Base-by-base conservation (phyloP, 1,140 invertebrate species). In the Aricia agestis region DNA sequence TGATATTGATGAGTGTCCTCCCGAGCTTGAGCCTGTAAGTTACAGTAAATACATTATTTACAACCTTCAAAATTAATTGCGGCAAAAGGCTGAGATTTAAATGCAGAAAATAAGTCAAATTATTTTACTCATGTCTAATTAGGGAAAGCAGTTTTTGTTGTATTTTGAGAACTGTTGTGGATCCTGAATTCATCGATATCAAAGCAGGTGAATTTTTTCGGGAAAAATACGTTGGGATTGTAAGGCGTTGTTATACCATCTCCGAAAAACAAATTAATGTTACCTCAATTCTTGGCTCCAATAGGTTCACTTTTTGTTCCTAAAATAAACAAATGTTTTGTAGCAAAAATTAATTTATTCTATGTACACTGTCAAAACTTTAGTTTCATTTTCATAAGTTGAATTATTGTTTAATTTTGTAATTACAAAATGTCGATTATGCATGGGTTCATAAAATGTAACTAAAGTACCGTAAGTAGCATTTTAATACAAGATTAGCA, bases 1-100 rank as follows among this genome's bases (percentile, higher is more conserved):
- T 71, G 84, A 82, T 13, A 84, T 72, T 32, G 85, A 89, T 45
- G 90, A 90, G 75, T 79, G 81, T n/a, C 92, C 92, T 9, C 85
- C 85, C 2, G 90, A 89, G 66, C 89, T 92, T 9, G 92, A 92
- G 71, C 89, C 91, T 92, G 76, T 70, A 84, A 68, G n/a, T 68
- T 15, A 13, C 4, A 52, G 13, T 52, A 52, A 17, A 32, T 32
- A 31, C 19, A 65, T 18, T 17, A 65, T 0, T 15, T 65, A 15
- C 10, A 15, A 13, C 10, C 3, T 57, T 2, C 0, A 31, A 31
- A 7, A 10, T 59, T n/a, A 11, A 58, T 17, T 63, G 9, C 19
- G 19, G 9, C 18, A 25, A 63, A 63, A 19, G 4, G 13, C 45
- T 52, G 11, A 52, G 11, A 13, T 52, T 52, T 13, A 52, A 63